Conservation (phyloP, 2,113 vertebrate species). For the Daubentonia madagascariensis region DNA sequence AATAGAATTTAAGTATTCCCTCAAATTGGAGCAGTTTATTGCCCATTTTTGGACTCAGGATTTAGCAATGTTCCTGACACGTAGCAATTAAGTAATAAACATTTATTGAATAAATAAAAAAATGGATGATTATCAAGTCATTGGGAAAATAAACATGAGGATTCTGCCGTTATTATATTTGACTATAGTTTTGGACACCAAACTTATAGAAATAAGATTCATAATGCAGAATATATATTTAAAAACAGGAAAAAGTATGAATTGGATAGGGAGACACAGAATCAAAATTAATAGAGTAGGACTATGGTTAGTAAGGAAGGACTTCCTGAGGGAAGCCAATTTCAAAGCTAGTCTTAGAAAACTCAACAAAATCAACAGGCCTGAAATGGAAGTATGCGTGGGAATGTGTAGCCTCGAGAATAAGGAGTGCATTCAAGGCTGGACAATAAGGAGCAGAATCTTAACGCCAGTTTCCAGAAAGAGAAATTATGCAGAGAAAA, state of each 20-base stretch:
- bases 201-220: background rate
- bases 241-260: background rate
- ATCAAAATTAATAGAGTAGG: background rate
- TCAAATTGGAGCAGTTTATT: background rate
- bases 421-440: background rate
- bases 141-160: background rate
- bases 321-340: background rate
- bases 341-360: background rate
- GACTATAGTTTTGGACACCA: background rate
- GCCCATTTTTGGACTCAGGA: background rate
- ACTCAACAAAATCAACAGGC: background rate
- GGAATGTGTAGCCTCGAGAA: background rate
- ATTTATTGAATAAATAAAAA: background rate
- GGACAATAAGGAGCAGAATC: background rate
- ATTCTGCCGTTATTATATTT: background rate
- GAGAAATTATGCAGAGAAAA: background rate
- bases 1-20: background rate
- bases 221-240: background rate
- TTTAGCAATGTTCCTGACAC: background rate
- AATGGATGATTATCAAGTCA: background rate
- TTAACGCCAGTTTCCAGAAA: background rate
- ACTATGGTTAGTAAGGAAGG: background rate
- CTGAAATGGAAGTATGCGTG: background rate
- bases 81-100: background rate
- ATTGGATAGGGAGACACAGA: background rate